Conservation (phyloP, 2,888 invertebrate genomes). For the Callosobruchus maculatus region DNA sequence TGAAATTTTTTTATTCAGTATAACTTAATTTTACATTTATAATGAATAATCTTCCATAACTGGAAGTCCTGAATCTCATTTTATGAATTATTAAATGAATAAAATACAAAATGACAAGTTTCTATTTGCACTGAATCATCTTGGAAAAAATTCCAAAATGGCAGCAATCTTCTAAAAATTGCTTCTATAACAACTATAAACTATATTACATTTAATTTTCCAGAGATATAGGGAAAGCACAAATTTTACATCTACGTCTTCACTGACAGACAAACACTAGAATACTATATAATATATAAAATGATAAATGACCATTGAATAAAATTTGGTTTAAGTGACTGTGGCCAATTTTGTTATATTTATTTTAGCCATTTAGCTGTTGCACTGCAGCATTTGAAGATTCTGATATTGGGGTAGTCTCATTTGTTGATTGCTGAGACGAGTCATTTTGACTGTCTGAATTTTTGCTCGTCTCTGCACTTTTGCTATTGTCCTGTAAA, state of each 20-base stretch:
- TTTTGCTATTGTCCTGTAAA: constrained; percentile 53
- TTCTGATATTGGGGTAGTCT: constrained; percentile 31
- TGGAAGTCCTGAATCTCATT: neutral
- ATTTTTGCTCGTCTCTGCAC: constrained; percentile 47
- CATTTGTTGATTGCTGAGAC: constrained; percentile 33
- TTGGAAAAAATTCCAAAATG: neutral
- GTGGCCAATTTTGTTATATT: neutral
- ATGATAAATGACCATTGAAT: neutral
- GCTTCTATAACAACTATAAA: neutral
- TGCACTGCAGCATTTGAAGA: constrained; percentile 36
- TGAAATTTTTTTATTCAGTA: neutral
- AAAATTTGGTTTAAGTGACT: neutral
- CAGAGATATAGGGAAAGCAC: neutral
- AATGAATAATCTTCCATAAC: neutral
- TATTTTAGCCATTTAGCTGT: constrained; percentile 26
- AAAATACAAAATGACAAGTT: neutral
- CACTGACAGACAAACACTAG: neutral
- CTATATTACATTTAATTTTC: neutral
- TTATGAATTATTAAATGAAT: neutral
- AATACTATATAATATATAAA: neutral
- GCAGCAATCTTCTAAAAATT: neutral
- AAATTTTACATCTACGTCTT: neutral
- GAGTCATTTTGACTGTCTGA: constrained; percentile 34
- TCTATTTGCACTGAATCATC: neutral
- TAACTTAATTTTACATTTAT: neutral